Base-by-base conservation (phyloP, 1,140 invertebrate species). In the Nephotettix cincticeps region DNA sequence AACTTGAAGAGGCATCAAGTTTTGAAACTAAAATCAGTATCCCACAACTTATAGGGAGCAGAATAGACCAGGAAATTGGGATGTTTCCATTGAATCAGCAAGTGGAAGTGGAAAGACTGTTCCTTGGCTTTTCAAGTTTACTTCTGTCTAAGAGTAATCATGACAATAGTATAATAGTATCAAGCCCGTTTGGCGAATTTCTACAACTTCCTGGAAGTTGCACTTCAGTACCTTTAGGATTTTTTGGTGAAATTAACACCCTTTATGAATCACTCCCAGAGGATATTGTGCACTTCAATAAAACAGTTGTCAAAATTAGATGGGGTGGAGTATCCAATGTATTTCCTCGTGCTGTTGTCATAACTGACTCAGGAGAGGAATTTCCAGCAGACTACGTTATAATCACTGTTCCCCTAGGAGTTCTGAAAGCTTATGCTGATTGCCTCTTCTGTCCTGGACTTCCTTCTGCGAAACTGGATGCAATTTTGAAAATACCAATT, bases 361-460 rank as follows among this genome's bases (percentile, higher is more conserved):
- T 40, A 6, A 69, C 63, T n/a, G 45, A 27, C 47, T 80, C 83
- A 74, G 92, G 91, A 0, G 86, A 89, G 70, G 87, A 89, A 75
- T 86, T 89, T 75, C 83, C 82, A 51, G 90, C 88, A 0, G 91
- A 94, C 80, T 93, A 94, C 77, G 90, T 95, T 0, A 89, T 96
- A 54, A 80, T 92, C 6, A 95, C 93, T 0, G 81, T 94, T 14
- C 91, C 94, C 0, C 82, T 96, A 13, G 94, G 94, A 1, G 92
- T 93, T 43, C 81, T 97, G 0, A 96, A 96, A 81, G 87, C 88
- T 69, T 87, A 90, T 74, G 85, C 87, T 25, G 84, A 88, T 58
- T 86, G 86, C 36, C 77, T 96, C 68, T 96, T 96, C 78, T 86
- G 86, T 66, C 94, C 94, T 0, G 80, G 84, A 23, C 83, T 96